Evolutionary conservation across 2,113 vertebrate species (phyloP), one percentile per base, ranked within the genome.

Genomic region (Euleptes europaea): DNA sequence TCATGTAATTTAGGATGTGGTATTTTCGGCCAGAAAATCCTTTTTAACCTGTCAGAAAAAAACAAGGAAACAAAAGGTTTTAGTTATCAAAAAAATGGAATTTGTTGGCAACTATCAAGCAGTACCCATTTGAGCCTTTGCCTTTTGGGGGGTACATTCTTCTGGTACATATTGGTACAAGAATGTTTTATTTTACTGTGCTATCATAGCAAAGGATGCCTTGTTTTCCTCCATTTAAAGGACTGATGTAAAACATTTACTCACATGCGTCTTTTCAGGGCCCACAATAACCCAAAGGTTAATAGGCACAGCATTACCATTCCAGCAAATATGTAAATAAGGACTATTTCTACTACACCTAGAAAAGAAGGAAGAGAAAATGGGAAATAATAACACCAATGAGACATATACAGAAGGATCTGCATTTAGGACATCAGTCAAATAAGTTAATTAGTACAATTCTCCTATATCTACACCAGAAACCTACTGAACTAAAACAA

Each of bases 1-100:
- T 95, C 95, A 96, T 0, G 87, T 81, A 51, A 93, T 93, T 69
- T 94, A 77, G 97, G 96, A 82, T 96, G 94, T 33, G 96, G 96
- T 80, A 97, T 86, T 63, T 88, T 85, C 26, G 96, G 96, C 93
- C 96, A 97, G 67, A 95, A 96, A 5, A 92, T 82, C 2, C 51
- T 95, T 92, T 94, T 95, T 83, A 96, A 77, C 69, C 92, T 96
- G 70, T 19, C 74, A 92, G 79, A 65, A 40, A 90, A 73, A 93
- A 5, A 26, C 60, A 63, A 63, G 60, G 19, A 89, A 87, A 0
- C 31, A 83, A 73, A 47, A 9, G 4, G 12, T n/a, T 69, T 84
- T 67, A 84, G 69, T 19, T 28, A 42, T 1, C 60, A 66, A 47
- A 66, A n/a, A 33, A 54, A 2, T 38, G 33, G 42, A 33, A 71